phyloP scores from a whole-genome alignment of 2,113 vertebrate genomes.

The Pelobates fuscus region DNA sequence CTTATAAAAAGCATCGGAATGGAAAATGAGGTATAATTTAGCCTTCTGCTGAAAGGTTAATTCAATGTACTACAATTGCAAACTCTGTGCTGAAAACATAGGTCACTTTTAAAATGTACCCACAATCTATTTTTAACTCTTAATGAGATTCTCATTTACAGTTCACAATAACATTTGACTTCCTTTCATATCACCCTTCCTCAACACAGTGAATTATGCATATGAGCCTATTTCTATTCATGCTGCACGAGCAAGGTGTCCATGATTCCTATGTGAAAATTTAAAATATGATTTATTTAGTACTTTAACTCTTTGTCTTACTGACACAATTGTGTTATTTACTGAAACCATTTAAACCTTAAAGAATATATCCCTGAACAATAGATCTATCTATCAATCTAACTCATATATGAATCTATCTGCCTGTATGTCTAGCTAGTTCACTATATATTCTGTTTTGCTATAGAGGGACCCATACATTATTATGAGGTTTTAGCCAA shows the following conservation, averaged over 20 bases:
- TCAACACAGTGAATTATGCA: slow-evolving; percentile 36
- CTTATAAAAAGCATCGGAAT: slow-evolving; percentile 37
- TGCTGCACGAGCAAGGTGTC: slow-evolving; percentile 18
- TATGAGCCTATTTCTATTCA: slow-evolving; percentile 46
- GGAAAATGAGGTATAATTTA: slow-evolving; percentile 43
- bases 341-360: too few species aligned
- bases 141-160: slow-evolving; percentile 50
- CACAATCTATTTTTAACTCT: slow-evolving; percentile 43
- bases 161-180: slow-evolving; percentile 49
- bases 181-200: slow-evolving; percentile 28
- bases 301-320: slow-evolving; percentile 24
- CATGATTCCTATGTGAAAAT: slow-evolving; percentile 4
- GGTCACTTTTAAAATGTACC: slow-evolving; percentile 40
- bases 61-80: slow-evolving; percentile 45
- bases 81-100: slow-evolving; percentile 39
- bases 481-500: too few species aligned
- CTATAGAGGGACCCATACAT: too few species aligned
- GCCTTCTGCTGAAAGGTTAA: slow-evolving; percentile 44
- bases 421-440: too few species aligned
- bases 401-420: too few species aligned
- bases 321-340: too few species aligned
- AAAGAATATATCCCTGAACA: too few species aligned
- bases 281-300: slow-evolving; percentile 20
- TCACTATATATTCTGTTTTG: too few species aligned
- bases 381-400: too few species aligned